Evolutionary conservation across 1,140 invertebrate species (phyloP), one percentile per base, ranked within the genome.

Genomic region (Anoplophora glabripennis): DNA sequence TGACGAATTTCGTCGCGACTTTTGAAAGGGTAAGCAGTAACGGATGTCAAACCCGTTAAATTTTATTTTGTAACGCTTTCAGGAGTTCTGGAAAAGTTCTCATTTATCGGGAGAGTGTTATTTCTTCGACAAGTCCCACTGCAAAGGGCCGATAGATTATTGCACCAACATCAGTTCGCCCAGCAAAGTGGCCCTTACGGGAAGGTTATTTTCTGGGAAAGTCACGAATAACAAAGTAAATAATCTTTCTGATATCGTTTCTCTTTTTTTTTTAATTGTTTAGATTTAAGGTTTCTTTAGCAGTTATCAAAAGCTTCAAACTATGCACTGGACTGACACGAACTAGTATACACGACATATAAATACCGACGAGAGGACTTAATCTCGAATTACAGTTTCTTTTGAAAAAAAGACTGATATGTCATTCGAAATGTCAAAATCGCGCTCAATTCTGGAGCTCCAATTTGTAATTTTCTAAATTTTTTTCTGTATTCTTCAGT

Each of bases 21-120:
- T 68, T 66, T 18, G 18, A 46, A 51, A 42, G 9, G 44, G 58
- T 61, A 65, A 42, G 17, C 5, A 28, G 2, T 5, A 28, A n/a
- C n/a, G n/a, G n/a, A n/a, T n/a, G n/a, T n/a, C n/a, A n/a, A n/a
- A n/a, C n/a, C n/a, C n/a, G n/a, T n/a, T n/a, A n/a, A n/a, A n/a
- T n/a, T n/a, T n/a, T n/a, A n/a, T n/a, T n/a, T n/a, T n/a, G n/a
- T n/a, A n/a, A n/a, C n/a, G n/a, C n/a, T 57, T 52, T 4, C 14
- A 65, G 63, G 48, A 28, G 28, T 68, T 68, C 59, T 68, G 66
- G 66, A 54, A 17, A 9, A n/a, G 61, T 10, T n/a, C 37, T 0
- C 48, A 44, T 14, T 65, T 35, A 35, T 45, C 51, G n/a, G 66
- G 66, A 14, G 60, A 68, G n/a, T 42, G 57, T 10, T 44, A 49